Conservation (phyloP, 2,888 invertebrate species). For the Leucoma salicis region DNA sequence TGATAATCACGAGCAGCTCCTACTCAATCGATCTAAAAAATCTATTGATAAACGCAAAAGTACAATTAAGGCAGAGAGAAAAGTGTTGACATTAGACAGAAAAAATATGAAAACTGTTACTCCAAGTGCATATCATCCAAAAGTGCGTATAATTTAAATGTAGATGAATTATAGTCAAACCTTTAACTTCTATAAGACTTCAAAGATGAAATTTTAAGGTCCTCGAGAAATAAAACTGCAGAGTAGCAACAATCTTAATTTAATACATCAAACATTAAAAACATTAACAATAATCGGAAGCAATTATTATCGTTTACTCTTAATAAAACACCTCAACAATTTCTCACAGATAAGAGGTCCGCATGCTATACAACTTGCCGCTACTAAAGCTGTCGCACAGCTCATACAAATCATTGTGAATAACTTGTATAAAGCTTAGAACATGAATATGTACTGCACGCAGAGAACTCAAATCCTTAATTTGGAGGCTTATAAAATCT, state of each 20-base stretch:
- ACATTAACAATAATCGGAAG: slow-evolving; percentile 2
- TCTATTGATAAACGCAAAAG: too few species aligned
- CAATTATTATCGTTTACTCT: slow-evolving; percentile 29
- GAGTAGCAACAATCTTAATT: neutral
- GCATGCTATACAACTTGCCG: slow-evolving; percentile 40
- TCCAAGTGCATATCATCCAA: too few species aligned
- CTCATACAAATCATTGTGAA: slow-evolving; percentile 49
- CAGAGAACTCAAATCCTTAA: neutral
- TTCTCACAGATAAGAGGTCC: slow-evolving; percentile 48
- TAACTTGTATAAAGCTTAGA: neutral
- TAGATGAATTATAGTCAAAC: too few species aligned
- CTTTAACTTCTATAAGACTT: too few species aligned
- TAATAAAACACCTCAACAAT: slow-evolving; percentile 38
- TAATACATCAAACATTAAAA: slow-evolving; percentile 2
- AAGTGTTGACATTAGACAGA: too few species aligned
- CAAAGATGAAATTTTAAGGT: too few species aligned
- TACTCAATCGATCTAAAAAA: too few species aligned
- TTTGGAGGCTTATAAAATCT: neutral
- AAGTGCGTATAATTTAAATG: too few species aligned
- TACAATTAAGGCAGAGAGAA: too few species aligned
- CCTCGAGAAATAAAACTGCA: neutral
- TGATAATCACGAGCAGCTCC: too few species aligned
- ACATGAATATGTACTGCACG: neutral
- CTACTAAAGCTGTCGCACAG: slow-evolving; percentile 39
- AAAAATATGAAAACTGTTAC: too few species aligned